These are phyloP conservation scores for Sebastes taczanowskii DNA, from an alignment of 2,797 vertebrate genomes.

Conservation along the genomic window DNA sequence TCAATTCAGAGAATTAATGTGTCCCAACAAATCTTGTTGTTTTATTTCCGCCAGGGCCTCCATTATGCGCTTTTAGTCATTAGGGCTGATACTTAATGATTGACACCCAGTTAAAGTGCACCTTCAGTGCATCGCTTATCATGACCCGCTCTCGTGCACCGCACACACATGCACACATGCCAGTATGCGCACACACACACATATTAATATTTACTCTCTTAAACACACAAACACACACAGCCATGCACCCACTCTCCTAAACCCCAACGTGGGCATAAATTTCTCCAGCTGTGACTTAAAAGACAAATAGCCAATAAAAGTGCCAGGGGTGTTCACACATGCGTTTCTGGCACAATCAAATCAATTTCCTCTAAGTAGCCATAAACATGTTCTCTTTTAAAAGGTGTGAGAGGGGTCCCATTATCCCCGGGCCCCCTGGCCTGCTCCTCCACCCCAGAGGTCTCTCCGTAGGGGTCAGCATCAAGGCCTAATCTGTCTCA, in stretches of 20 bases:
- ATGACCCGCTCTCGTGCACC: constrained; percentile 53
- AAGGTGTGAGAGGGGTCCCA: constrained; percentile 89
- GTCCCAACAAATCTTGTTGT: constrained; percentile 80
- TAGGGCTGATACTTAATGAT: constrained; percentile 79
- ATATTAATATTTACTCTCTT: constrained; percentile 75
- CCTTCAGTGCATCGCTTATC: constrained; percentile 79
- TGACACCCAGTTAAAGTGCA: constrained; percentile 85
- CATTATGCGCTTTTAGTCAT: constrained; percentile 82
- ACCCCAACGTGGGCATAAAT: constrained; percentile 79
- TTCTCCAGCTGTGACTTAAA: constrained; percentile 80
- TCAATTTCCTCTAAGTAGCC: constrained; percentile 99
- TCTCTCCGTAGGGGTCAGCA: constrained; percentile 85
- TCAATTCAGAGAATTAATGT: constrained; percentile 82
- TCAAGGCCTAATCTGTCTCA: constrained; percentile 89
- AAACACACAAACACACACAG: constrained; percentile 69
- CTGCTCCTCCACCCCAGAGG: constrained; percentile 82
- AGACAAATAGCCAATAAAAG: constrained; percentile 96
- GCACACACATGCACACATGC: constrained; percentile 33
- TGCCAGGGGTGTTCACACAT: constrained; percentile 93
- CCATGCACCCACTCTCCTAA: constrained; percentile 68
- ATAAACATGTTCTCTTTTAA: constrained; percentile 99
- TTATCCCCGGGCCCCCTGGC: constrained; percentile 85
- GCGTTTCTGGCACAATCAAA: constrained; percentile 96
- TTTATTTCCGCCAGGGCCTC: constrained; percentile 71
- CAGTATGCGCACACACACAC: constrained; percentile 45